Conservation (phyloP, 1,140 invertebrate species). For the Micrasema minimum region DNA sequence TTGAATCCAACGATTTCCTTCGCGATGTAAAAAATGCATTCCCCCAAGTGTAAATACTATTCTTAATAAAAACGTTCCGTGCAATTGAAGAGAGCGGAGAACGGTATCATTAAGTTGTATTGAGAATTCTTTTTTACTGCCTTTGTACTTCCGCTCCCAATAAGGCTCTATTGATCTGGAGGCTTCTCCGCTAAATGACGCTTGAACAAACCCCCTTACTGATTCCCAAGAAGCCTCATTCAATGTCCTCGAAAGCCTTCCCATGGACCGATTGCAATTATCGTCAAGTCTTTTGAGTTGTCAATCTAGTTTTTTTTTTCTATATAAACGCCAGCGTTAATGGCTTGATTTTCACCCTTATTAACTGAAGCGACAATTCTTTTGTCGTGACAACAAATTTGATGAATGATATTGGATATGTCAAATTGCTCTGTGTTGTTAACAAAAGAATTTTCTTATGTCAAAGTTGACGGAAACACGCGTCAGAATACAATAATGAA, state of each 20-base stretch:
- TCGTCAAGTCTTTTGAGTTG: slow-evolving; percentile 16
- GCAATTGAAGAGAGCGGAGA: neutral
- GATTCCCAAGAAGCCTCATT: slow-evolving; percentile 19
- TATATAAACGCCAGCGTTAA: neutral
- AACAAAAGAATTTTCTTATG: slow-evolving; percentile 1
- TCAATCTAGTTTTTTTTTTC: slow-evolving; percentile 15
- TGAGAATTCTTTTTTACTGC: neutral
- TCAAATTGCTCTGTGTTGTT: neutral
- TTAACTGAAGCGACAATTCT: slow-evolving; percentile 5
- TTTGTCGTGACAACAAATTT: slow-evolving; percentile 19
- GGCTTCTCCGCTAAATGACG: slow-evolving; percentile 25
- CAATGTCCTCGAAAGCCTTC: slow-evolving; percentile 3
- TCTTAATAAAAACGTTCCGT: no score
- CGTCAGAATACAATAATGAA: neutral
- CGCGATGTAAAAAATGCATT: no score
- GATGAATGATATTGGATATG: slow-evolving; percentile 18
- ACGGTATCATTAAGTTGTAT: slow-evolving; percentile 4
- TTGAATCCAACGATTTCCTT: no score
- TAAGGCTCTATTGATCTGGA: slow-evolving; percentile 24
- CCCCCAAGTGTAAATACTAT: no score
- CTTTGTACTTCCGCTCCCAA: slow-evolving; percentile 25
- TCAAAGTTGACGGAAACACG: neutral
- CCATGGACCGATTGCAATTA: slow-evolving; percentile 17
- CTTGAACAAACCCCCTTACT: slow-evolving; percentile 20
- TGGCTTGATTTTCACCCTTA: slow-evolving; percentile 14